Evolutionary conservation across 2,797 vertebrate genomes (phyloP).

Genomic region (Rhinoraja longicauda): DNA sequence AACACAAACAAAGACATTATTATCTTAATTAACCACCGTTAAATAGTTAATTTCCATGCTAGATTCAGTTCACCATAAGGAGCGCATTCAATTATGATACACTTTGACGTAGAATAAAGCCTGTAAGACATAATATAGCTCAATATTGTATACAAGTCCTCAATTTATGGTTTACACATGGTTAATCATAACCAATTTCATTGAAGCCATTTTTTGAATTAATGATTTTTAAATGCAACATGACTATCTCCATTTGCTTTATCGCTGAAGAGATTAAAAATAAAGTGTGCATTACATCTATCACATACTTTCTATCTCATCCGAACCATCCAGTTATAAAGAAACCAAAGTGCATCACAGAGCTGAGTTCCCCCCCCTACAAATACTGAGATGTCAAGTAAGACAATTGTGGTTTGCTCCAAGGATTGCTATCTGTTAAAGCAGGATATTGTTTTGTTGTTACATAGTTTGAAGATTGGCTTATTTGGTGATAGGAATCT

Average conservation of each 20-base stretch:
- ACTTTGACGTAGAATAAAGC: not conserved
- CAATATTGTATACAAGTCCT: not conserved
- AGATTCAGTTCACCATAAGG: not conserved
- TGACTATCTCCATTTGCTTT: not conserved
- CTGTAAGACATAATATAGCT: not conserved
- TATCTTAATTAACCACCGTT: constrained; percentile 10
- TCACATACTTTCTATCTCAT: not conserved
- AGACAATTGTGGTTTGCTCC: not conserved
- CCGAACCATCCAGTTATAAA: not conserved
- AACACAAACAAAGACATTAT: constrained; percentile 2
- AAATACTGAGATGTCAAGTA: not conserved
- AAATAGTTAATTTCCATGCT: not conserved
- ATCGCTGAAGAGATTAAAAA: not conserved
- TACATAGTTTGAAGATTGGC: not conserved
- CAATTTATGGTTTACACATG: not conserved
- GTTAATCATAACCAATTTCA: not conserved
- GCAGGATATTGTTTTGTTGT: not conserved
- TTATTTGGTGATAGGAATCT: not conserved
- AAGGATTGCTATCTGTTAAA: not conserved
- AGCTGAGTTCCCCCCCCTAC: not conserved
- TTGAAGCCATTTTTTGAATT: not conserved
- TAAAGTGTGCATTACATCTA: not conserved
- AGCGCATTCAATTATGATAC: not conserved
- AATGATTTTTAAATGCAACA: not conserved
- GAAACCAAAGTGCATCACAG: not conserved